phyloP scores from a whole-genome alignment of 2,888 invertebrate species.

The Thecophora atra region DNA sequence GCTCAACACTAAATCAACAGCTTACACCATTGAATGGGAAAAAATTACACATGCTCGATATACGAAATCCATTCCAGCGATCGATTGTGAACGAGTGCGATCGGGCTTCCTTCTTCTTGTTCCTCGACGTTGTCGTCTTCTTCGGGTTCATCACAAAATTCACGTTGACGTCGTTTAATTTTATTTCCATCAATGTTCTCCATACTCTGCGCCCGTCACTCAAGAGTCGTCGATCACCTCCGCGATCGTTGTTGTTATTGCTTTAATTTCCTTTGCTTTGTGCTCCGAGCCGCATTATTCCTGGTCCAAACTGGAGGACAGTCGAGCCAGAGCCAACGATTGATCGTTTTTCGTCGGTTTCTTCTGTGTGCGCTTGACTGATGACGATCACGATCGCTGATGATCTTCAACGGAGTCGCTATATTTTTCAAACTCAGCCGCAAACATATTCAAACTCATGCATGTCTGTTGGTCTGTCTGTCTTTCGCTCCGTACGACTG shows the following conservation, averaged over 20 bases:
- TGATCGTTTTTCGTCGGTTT: slow-evolving; percentile 17
- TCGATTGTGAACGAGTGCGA: slow-evolving; percentile 4
- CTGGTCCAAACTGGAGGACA: neutral
- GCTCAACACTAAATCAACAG: slow-evolving; percentile 18
- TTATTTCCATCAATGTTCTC: slow-evolving; percentile 47
- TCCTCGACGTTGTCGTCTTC: neutral
- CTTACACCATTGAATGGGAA: slow-evolving; percentile 3
- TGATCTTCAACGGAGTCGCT: slow-evolving; percentile 10
- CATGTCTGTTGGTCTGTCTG: slow-evolving; percentile 19
- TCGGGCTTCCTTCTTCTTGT: neutral
- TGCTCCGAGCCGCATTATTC: neutral
- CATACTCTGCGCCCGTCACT: neutral
- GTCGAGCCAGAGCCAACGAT: slow-evolving; percentile 8
- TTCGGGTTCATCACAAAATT: neutral
- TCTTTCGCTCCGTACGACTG: slow-evolving; percentile 9
- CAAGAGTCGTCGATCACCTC: neutral
- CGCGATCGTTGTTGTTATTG: neutral
- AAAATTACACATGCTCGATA: neutral
- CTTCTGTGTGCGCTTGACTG: neutral
- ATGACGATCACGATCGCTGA: slow-evolving; percentile 15
- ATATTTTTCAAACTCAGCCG: slow-evolving; percentile 3
- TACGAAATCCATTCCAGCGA: slow-evolving; percentile 2
- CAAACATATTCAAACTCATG: slow-evolving; percentile 30
- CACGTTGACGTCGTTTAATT: slow-evolving; percentile 45
- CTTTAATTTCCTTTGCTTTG: slow-evolving; percentile 13